Base-by-base conservation (phyloP, 2,888 invertebrate species). In the Orthosia gothica region DNA sequence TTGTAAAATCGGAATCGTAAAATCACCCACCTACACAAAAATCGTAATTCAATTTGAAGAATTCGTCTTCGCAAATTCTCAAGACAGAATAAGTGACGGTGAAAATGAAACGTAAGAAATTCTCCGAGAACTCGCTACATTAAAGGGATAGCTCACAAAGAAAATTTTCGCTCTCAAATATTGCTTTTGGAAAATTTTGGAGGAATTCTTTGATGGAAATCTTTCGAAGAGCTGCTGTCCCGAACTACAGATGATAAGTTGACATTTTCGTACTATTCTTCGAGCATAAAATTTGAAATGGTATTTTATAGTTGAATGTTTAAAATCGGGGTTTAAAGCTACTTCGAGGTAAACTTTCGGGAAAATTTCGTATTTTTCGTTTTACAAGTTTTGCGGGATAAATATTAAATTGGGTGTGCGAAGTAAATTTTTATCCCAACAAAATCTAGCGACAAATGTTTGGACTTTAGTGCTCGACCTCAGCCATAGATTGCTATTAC, bases 121-220 rank as follows among this genome's bases (percentile, higher is more conserved):
- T 91, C 87, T 85, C 84, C 76, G 80, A 83, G 77, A 87, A 84
- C 76, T 71, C 52, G 85, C 85, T 89, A 88, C 87, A 89, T 89
- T 89, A 89, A 90, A 92, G 88, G 89, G 87, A 91, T 91, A 90
- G 88, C 89, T 91, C 87, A 75, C 79, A 86, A 88, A 79, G 87
- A 87, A 83, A 89, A 89, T 89, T 85, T 61, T 88, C 84, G 67
- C 87, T 85, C 89, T 89, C 87, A 90, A 91, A 92, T 90, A 89
- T 90, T 89, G 87, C 89, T 91, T 88, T 89, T 75, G 71, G 70
- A 82, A 87, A 88, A 88, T 88, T 89, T 85, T 76, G 72, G 85
- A 88, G 87, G 84, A 87, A 88, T 91, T 90, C 88, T 90, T 90
- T 88, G 86, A 87, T 82, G 73, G 74, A 87, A 88, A 87, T 87